These are phyloP conservation scores for Symphodus melops DNA, from an alignment of 2,113 vertebrate species.

Conservation along the genomic window DNA sequence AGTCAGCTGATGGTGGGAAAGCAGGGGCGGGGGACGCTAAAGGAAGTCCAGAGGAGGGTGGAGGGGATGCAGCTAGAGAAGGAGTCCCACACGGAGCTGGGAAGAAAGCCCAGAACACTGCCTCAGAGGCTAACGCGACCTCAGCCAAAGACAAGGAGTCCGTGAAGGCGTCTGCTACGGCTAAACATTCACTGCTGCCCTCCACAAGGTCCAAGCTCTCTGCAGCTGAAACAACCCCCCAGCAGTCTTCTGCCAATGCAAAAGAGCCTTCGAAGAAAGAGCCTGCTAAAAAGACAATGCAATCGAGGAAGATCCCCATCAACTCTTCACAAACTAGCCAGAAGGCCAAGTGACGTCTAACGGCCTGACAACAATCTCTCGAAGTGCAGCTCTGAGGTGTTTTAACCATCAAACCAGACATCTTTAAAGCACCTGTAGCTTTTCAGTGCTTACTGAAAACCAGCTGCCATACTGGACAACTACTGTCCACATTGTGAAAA, in stretches of 20 bases:
- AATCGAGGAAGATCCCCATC: constrained; percentile 89
- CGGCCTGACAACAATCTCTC: constrained; percentile 67
- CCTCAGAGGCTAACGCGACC: constrained; percentile 69
- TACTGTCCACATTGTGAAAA: constrained; percentile 71
- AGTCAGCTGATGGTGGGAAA: constrained; percentile 90
- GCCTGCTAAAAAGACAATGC: constrained; percentile 85
- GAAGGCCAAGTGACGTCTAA: constrained; percentile 88
- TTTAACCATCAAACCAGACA: constrained; percentile 55
- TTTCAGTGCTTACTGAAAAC: constrained; percentile 59
- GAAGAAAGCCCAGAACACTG: constrained; percentile 79
- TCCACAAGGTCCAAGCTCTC: constrained; percentile 90
- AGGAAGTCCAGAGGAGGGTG: constrained; percentile 74
- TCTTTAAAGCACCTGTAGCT: constrained; percentile 67
- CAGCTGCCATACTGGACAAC: constrained; percentile 71
- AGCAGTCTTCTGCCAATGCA: constrained; percentile 81
- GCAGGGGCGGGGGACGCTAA: constrained; percentile 70
- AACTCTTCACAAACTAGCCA: constrained; percentile 90
- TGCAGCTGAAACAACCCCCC: constrained; percentile 79
- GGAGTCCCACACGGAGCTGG: constrained; percentile 41
- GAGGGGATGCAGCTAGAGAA: constrained; percentile 54
- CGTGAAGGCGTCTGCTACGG: constrained; percentile 82
- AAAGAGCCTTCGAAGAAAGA: constrained; percentile 82
- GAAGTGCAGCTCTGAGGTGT: constrained; percentile 83
- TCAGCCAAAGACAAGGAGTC: constrained; percentile 84
- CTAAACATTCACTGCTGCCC: constrained; percentile 88